Evolutionary conservation across 2,888 invertebrate species (phyloP).

Genomic region (Belgica antarctica): DNA sequence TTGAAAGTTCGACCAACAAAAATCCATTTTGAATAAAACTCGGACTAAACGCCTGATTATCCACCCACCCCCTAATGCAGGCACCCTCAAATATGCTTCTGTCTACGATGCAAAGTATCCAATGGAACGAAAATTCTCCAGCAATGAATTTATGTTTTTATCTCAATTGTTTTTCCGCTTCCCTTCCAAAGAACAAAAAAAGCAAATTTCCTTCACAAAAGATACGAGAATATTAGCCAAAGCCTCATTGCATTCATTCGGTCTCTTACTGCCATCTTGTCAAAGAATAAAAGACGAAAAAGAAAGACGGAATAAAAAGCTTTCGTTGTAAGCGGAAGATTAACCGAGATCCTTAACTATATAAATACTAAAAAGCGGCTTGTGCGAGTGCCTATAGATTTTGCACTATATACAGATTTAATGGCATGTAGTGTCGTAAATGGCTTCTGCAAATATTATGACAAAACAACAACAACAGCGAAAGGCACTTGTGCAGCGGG

Average conservation of each 20-base stretch:
- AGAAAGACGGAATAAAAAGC: conserved; percentile 7
- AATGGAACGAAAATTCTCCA: background rate
- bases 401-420: background rate
- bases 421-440: conserved; percentile 18
- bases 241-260: background rate
- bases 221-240: conserved; percentile 22
- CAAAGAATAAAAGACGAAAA: background rate
- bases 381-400: background rate
- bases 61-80: too few relatives aligned
- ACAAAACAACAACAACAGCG: background rate
- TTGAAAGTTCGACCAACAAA: too few relatives aligned
- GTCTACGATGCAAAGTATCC: background rate
- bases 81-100: too few relatives aligned
- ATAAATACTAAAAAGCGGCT: conserved; percentile 20
- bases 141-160: conserved; percentile 42
- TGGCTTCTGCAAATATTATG: conserved; percentile 6
- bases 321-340: conserved; percentile 14
- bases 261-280: background rate
- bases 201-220: conserved; percentile 6
- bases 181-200: too few relatives aligned
- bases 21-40: too few relatives aligned
- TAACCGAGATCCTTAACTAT: conserved; percentile 25
- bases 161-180: conserved; percentile 38
- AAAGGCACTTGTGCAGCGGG: too few relatives aligned
- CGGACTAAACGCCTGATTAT: too few relatives aligned